Percentiles rank a stretch among this genome's conserved stretches.
These are phyloP conservation scores for Lordiphosa andalusiaca DNA, from an alignment of 2,888 invertebrate genomes.

Conservation along the genomic window DNA sequence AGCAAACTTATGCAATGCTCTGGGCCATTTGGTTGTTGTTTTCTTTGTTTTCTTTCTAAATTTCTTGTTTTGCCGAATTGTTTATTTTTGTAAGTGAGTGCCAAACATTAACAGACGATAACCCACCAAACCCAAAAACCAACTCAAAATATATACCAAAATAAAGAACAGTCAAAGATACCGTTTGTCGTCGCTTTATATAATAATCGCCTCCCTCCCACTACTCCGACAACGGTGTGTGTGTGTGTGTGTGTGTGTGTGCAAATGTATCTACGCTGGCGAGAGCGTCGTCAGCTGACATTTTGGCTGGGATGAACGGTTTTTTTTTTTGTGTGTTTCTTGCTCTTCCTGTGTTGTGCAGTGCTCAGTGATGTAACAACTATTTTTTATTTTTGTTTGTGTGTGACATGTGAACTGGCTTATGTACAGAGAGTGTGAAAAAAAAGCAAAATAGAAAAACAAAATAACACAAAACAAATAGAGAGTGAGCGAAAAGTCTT, in stretches of 20 bases:
- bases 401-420: slow-evolving; percentile 48
- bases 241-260: background rate
- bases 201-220: slow-evolving; percentile 29
- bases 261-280: too few relatives aligned
- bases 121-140: background rate
- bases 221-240: slow-evolving; percentile 22
- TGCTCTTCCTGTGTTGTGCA: slow-evolving; percentile 22
- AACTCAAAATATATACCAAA: background rate
- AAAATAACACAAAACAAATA: slow-evolving; percentile 1
- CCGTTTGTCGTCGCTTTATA: slow-evolving; percentile 21
- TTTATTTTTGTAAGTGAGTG: slow-evolving; percentile 8
- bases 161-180: background rate
- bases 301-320: too few relatives aligned
- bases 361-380: slow-evolving; percentile 21
- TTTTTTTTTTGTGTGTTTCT: background rate
- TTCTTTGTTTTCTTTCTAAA: background rate
- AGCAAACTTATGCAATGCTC: slow-evolving; percentile 55
- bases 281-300: slow-evolving; percentile 10
- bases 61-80: background rate
- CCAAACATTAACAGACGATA: background rate
- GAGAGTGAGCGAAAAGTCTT: background rate
- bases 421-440: slow-evolving; percentile 31
- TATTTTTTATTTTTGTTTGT: slow-evolving; percentile 19
- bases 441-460: slow-evolving; percentile 14
- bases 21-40: background rate